Base-by-base conservation (phyloP, 2,888 invertebrate species). In the Cremastobaeus sp. region DNA sequence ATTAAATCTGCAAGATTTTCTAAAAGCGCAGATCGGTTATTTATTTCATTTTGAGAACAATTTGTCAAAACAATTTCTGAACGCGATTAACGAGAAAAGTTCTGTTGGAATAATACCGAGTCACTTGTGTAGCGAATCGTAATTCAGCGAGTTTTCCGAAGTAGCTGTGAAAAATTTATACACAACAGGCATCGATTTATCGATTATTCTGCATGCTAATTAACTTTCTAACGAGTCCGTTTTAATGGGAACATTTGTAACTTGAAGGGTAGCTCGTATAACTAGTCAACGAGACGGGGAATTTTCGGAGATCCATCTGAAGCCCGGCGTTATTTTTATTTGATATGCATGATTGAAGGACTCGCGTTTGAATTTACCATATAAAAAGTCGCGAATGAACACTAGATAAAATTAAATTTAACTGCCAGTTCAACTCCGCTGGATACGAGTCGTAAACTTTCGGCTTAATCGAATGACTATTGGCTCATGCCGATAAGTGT, bases 321-420 rank as follows among this genome's bases (percentile, higher is more conserved):
- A n/a, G n/a, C n/a, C n/a, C n/a, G n/a, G n/a, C n/a, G n/a, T n/a
- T n/a, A n/a, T n/a, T n/a, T n/a, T n/a, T n/a, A n/a, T n/a, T n/a
- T n/a, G n/a, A n/a, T n/a, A n/a, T n/a, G n/a, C n/a, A n/a, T n/a
- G n/a, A n/a, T n/a, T n/a, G n/a, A n/a, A n/a, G n/a, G n/a, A n/a
- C n/a, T n/a, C n/a, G n/a, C n/a, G n/a, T n/a, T n/a, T n/a, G n/a
- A n/a, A n/a, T n/a, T n/a, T n/a, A n/a, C n/a, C n/a, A n/a, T n/a
- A 41, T 21, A 28, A 52, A 62, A 52, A 37, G 17, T 47, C 47
- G 9, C 14, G 25, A 28, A 35, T 35, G 47, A 45, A 47, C 30
- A 28, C 45, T 8, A 47, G 47, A 45, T 28, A 47, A 59, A 59
- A 59, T 59, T 37, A 59, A 57, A 57, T 57, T 57, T 35, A 34